Evolutionary conservation across 2,797 vertebrate genomes (phyloP).

Genomic region (Bovichtus variegatus): DNA sequence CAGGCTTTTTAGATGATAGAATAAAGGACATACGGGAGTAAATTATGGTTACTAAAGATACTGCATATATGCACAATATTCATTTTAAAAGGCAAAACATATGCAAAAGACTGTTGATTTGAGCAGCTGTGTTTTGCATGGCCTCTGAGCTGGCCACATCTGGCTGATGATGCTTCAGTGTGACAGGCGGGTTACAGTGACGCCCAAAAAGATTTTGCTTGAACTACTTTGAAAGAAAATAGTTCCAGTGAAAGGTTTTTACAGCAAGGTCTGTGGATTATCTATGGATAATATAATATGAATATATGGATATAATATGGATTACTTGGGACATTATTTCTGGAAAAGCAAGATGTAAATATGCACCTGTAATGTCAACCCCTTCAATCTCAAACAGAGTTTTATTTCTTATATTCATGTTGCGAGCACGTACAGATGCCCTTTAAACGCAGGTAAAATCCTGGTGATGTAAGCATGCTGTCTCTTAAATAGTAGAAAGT

Average conservation of each 20-base stretch:
- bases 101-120: slow-evolving; percentile 18
- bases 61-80: background rate
- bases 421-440: background rate
- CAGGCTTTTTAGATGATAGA: slow-evolving; percentile 40
- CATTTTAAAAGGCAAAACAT: slow-evolving; percentile 31
- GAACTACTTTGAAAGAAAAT: slow-evolving; percentile 2
- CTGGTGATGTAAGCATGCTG: background rate
- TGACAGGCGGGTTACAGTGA: slow-evolving; percentile 42
- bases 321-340: background rate
- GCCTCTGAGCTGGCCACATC: slow-evolving; percentile 21
- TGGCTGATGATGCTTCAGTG: slow-evolving; percentile 21
- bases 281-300: too few species aligned
- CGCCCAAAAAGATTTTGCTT: slow-evolving; percentile 9
- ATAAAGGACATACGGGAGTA: slow-evolving; percentile 42
- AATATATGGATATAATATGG: too few species aligned
- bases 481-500: background rate
- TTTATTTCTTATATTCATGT: background rate
- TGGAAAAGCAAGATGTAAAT: background rate
- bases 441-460: background rate
- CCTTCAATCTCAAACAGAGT: background rate
- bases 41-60: slow-evolving; percentile 24
- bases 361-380: background rate
- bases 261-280: background rate
- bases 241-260: slow-evolving; percentile 1
- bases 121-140: background rate